Percentiles rank a stretch among this genome's conserved stretches.
Conservation (phyloP, 2,113 vertebrate genomes). For the Muntiacus muntjak region DNA sequence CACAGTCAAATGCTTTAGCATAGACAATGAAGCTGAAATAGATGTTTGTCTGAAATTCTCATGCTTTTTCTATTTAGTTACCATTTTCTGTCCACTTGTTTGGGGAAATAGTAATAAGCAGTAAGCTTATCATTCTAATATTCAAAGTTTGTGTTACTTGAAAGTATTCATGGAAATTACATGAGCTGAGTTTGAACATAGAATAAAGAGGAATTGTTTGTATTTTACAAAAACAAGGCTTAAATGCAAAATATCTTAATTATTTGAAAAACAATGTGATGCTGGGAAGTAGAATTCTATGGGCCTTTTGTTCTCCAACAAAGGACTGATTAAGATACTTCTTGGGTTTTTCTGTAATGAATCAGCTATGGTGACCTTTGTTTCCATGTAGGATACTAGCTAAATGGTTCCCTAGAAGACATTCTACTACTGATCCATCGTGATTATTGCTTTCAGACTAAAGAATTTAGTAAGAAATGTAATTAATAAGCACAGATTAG, state of each 20-base stretch:
- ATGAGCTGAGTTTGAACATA: not conserved
- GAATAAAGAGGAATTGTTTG: not conserved
- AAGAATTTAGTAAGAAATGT: not conserved
- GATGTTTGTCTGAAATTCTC: not conserved
- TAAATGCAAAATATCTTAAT: not conserved
- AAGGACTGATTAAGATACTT: fast-evolving
- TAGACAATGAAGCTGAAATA: not conserved
- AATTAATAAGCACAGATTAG: not conserved
- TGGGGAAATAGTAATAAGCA: not conserved
- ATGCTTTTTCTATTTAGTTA: not conserved
- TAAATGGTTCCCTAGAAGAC: not conserved
- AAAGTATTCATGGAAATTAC: not conserved
- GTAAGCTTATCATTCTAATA: not conserved
- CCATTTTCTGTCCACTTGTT: not conserved
- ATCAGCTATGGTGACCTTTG: not conserved
- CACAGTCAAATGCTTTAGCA: not conserved
- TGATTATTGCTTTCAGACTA: not conserved
- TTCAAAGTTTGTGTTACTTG: not conserved
- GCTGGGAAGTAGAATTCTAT: fast-evolving
- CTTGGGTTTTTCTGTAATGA: not conserved
- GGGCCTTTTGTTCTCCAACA: not conserved
- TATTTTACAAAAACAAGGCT: not conserved
- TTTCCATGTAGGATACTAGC: not conserved
- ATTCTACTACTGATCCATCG: not conserved
- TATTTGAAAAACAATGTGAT: not conserved